A percentile compares a stretch with the other conserved stretches of the same genome.
These are phyloP conservation scores for Sesamia inferens DNA, from an alignment of 2,888 invertebrate species.

Conservation along the genomic window DNA sequence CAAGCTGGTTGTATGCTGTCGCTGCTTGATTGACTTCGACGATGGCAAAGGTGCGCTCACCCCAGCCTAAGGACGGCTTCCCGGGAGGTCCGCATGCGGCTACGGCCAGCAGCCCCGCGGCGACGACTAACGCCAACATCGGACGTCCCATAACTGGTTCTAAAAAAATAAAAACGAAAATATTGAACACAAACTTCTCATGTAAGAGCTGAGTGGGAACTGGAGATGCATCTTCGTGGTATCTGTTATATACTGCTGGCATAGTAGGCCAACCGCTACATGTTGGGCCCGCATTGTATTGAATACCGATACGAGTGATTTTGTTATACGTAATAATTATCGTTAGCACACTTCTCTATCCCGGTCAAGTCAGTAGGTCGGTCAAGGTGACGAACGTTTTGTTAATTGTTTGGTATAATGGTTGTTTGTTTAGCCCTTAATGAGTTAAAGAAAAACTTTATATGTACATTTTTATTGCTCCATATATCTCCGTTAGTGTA, in stretches of 20 bases:
- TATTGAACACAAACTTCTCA: constrained; percentile 76
- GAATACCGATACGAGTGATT: constrained; percentile 78
- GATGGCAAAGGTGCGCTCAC: constrained; percentile 85
- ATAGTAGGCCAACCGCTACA: constrained; percentile 89
- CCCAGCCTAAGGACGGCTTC: constrained; percentile 85
- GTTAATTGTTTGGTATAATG: constrained; percentile 74
- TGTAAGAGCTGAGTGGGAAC: constrained; percentile 79
- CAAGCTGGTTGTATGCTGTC: constrained; percentile 87
- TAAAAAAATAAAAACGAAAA: constrained; percentile 79
- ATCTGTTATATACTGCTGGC: constrained; percentile 85
- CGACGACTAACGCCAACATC: constrained; percentile 76
- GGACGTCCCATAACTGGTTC: constrained; percentile 82
- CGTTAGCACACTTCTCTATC: constrained; percentile 85
- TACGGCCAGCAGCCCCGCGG: constrained; percentile 69
- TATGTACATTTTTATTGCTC: constrained; percentile 1
- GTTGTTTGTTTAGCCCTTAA: constrained; percentile 52
- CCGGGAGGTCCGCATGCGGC: constrained; percentile 82
- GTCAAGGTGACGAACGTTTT: constrained; percentile 82
- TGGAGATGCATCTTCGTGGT: constrained; percentile 79
- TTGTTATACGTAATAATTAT: constrained; percentile 84
- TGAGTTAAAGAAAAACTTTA: constrained; percentile 51
- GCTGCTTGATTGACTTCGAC: constrained; percentile 88
- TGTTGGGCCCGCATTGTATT: constrained; percentile 78
- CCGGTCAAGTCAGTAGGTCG: constrained; percentile 82
- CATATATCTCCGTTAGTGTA: background rate